phyloP scores from a whole-genome alignment of 2,797 vertebrate genomes.

The Lagorchestes hirsutus region DNA sequence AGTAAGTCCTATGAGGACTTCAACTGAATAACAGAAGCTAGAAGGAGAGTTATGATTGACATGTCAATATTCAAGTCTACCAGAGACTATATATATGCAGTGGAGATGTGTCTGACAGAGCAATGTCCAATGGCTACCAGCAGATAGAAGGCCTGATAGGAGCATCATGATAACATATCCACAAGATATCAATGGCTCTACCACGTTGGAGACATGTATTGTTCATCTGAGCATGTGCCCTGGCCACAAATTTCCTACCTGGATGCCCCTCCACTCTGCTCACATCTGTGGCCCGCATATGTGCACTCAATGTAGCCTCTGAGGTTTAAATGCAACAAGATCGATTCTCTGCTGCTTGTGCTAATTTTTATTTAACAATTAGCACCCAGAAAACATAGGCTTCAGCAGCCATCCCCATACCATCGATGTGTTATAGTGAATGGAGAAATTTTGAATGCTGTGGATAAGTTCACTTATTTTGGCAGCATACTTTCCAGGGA shows the following conservation, averaged over 20 bases:
- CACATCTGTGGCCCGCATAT: neutral
- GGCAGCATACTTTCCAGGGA: neutral
- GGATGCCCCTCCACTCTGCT: neutral
- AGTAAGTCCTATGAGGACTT: neutral
- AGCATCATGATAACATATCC: neutral
- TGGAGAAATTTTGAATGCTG: neutral
- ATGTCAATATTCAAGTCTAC: neutral
- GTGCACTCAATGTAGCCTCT: neutral
- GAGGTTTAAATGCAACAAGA: neutral
- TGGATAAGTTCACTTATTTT: neutral
- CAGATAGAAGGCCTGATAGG: neutral
- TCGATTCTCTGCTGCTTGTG: neutral
- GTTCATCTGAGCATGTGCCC: neutral
- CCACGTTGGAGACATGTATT: neutral
- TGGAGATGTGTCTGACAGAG: neutral
- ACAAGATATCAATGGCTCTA: neutral
- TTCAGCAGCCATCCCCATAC: neutral
- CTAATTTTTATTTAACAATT: neutral
- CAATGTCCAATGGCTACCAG: neutral
- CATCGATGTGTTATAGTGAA: neutral
- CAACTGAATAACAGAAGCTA: neutral
- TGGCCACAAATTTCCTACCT: neutral
- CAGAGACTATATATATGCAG: neutral
- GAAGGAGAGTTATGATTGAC: neutral
- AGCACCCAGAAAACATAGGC: neutral